phyloP scores from a whole-genome alignment of 2,113 vertebrate genomes.

The Cochlearius cochlearius region DNA sequence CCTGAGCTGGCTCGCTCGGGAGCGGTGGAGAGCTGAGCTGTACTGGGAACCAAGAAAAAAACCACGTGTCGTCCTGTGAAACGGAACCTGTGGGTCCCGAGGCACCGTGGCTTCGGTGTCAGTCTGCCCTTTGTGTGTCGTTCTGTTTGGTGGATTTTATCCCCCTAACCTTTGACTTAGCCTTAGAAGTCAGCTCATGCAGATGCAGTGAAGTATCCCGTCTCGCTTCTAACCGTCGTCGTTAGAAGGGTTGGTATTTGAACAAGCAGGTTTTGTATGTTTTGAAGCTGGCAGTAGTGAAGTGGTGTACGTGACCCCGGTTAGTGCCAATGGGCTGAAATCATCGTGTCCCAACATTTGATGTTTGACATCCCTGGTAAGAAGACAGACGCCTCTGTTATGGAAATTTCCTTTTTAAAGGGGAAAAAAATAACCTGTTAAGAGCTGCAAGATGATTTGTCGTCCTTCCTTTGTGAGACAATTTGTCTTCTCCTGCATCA shows the following conservation, averaged over 20 bases:
- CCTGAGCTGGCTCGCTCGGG: fast-evolving
- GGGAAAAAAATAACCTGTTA: conserved; percentile 70
- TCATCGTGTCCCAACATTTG: conserved; percentile 24
- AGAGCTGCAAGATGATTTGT: conserved; percentile 75
- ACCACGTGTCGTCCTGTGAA: fast-evolving
- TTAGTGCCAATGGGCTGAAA: conserved; percentile 36
- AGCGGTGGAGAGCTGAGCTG: not conserved
- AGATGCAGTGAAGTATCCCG: not conserved
- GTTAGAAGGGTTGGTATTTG: not conserved
- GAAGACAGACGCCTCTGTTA: conserved; percentile 34
- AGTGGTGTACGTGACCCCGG: not conserved
- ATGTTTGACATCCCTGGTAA: conserved; percentile 67
- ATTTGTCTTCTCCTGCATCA: conserved; percentile 77
- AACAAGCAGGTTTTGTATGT: conserved; percentile 1
- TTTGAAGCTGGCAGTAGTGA: conserved; percentile 29
- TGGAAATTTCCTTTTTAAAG: conserved; percentile 58
- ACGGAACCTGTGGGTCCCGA: not conserved
- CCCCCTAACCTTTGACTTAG: not conserved
- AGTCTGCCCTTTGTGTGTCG: fast-evolving
- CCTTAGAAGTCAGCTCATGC: not conserved
- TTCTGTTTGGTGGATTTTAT: not conserved
- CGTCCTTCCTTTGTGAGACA: conserved; percentile 60
- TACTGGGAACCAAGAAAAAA: not conserved
- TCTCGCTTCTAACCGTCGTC: not conserved
- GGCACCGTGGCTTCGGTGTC: fast-evolving